phyloP scores from a whole-genome alignment of 2,888 invertebrate genomes.

The Hylaea fasciaria region DNA sequence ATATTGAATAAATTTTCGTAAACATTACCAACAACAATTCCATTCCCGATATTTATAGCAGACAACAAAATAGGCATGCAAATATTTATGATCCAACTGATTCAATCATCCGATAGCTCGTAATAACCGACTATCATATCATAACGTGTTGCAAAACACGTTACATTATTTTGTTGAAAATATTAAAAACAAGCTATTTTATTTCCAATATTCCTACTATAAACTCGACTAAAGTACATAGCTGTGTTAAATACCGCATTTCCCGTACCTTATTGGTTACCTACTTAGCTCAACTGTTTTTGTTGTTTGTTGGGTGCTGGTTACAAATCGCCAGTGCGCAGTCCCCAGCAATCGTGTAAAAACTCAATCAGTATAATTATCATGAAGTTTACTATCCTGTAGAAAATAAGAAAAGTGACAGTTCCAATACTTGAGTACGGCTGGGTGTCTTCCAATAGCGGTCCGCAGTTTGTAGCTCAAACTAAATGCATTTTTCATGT shows the following conservation, averaged over 20 bases:
- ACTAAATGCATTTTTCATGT: constrained; percentile 83
- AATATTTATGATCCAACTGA: constrained; percentile 2
- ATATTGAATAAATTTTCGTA: too few species aligned
- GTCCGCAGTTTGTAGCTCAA: constrained; percentile 55
- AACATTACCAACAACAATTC: too few species aligned
- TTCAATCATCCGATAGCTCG: background rate
- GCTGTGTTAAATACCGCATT: too few species aligned
- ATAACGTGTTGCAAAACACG: too few species aligned
- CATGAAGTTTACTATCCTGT: constrained; percentile 29
- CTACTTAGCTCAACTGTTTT: too few species aligned
- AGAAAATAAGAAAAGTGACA: constrained; percentile 34
- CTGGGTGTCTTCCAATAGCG: constrained; percentile 40
- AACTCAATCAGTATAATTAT: constrained; percentile 32
- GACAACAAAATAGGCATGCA: background rate
- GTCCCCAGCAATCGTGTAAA: background rate
- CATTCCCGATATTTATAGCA: background rate
- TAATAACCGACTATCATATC: background rate
- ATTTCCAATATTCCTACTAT: too few species aligned
- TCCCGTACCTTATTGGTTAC: too few species aligned
- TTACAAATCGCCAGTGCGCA: too few species aligned
- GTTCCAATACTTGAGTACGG: constrained; percentile 28
- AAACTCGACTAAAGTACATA: too few species aligned
- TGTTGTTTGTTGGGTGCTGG: too few species aligned
- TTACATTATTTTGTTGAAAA: too few species aligned
- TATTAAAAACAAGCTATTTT: too few species aligned